Evolutionary conservation across 2,797 vertebrate species (phyloP).

Genomic region (Falco rusticolus): DNA sequence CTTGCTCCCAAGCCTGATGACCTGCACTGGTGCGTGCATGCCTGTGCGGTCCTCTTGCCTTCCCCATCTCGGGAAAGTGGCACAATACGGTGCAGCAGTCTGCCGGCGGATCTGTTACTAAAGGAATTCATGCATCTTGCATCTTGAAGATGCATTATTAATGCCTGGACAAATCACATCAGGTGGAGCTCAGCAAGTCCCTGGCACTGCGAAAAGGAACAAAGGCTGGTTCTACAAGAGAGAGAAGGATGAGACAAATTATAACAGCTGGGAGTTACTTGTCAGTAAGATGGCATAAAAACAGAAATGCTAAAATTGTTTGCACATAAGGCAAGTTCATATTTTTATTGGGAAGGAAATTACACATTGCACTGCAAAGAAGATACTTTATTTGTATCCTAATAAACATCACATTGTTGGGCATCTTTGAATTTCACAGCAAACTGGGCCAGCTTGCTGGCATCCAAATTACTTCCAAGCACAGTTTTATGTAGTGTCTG

Average conservation of each 20-base stretch:
- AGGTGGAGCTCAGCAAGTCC: constrained; percentile 84
- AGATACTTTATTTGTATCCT: constrained; percentile 67
- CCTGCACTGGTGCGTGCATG: accelerated
- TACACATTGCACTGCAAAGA: constrained; percentile 51
- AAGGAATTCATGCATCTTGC: constrained; percentile 83
- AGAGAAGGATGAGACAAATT: constrained; percentile 81
- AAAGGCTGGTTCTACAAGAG: constrained; percentile 81
- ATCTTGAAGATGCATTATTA: constrained; percentile 86
- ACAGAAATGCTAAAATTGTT: constrained; percentile 78
- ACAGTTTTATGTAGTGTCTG: constrained; percentile 55
- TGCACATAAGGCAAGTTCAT: constrained; percentile 64
- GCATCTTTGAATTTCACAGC: constrained; percentile 66
- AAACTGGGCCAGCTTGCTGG: constrained; percentile 68
- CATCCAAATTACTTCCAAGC: constrained; percentile 67
- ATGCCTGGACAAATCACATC: constrained; percentile 85
- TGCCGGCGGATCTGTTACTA: constrained; percentile 71
- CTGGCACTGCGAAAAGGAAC: constrained; percentile 82
- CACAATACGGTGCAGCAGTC: constrained; percentile 40
- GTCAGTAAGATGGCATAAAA: constrained; percentile 77
- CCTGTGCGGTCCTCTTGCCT: not conserved
- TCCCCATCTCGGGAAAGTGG: not conserved
- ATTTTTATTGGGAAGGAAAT: constrained; percentile 66
- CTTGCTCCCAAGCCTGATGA: not conserved
- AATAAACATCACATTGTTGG: constrained; percentile 56
- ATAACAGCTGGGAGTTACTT: constrained; percentile 82